Base-by-base conservation (phyloP, 1,140 invertebrate species). In the Drosophila sucinea region DNA sequence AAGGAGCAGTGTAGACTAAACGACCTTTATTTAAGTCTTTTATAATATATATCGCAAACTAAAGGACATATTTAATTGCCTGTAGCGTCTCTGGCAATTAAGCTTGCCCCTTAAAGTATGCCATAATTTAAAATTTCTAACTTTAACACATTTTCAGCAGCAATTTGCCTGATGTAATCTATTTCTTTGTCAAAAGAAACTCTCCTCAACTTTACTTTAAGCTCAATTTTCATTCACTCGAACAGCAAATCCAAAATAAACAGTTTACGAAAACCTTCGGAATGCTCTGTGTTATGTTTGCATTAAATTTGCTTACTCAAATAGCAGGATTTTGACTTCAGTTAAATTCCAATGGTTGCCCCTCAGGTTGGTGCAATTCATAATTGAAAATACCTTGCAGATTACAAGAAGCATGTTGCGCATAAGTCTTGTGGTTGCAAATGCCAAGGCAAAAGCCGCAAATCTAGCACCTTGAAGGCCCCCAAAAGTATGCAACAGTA, bases 401-500 rank as follows among this genome's bases (percentile, higher is more conserved):
- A 35, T 58, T 58, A 58, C 32, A 51, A 1, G 7, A 58, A 3
- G 23, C 3, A 30, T 58, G 30, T 38, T 58, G 32, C 17, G 29
- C 32, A 33, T 3, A 58, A 35, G 17, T 23, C 56, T 27, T 58
- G 32, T 38, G 56, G 56, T 38, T 35, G 23, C 4, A 58, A 35
- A 58, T 58, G 33, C 56, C 56, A 33, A 58, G 30, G 3, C 10
- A 25, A 58, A 38, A 58, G 56, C 56, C 56, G 56, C 56, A 58
- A 58, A 58, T 58, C 56, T 58, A 58, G 25, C 56, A 58, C 56
- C 33, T 35, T 35, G n/a, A 8, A 8, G 6, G 17, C 32, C 56
- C 6, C 56, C 32, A 25, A 58, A 58, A 58, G 32, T 58, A 58
- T 58, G 56, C 56, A 58, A 32, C 56, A 58, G 17, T 47, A 47